phyloP scores from a whole-genome alignment of 1,140 invertebrate species.

The Nasonia vitripennis region DNA sequence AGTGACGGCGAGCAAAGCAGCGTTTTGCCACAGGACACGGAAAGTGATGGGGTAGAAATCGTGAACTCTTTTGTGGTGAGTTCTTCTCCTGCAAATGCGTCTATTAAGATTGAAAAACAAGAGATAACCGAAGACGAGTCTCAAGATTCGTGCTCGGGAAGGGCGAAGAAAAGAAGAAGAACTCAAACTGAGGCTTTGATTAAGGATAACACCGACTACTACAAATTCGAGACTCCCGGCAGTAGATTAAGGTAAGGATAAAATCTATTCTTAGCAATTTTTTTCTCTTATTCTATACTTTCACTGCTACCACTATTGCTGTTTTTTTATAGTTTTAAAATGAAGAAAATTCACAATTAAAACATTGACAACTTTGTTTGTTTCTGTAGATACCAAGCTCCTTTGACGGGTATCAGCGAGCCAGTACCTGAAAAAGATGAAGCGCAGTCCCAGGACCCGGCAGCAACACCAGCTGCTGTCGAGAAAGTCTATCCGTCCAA shows the following conservation, averaged over 20 bases:
- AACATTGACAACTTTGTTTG: background rate
- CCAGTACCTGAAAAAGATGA: slow-evolving; percentile 53
- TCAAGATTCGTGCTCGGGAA: slow-evolving; percentile 56
- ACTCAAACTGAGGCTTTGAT: slow-evolving; percentile 78
- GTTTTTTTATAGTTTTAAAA: background rate
- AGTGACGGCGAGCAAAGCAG: slow-evolving; percentile 72
- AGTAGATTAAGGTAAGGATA: slow-evolving; percentile 72
- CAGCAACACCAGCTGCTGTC: slow-evolving; percentile 42
- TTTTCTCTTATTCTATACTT: slow-evolving; percentile 10
- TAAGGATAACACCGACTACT: slow-evolving; percentile 79
- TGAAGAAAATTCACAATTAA: background rate
- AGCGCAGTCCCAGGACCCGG: background rate
- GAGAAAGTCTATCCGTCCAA: slow-evolving; percentile 70
- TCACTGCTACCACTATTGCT: background rate
- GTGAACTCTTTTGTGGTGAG: slow-evolving; percentile 51
- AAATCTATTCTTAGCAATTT: background rate
- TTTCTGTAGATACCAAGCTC: slow-evolving; percentile 63
- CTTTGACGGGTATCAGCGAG: slow-evolving; percentile 64
- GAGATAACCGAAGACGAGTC: slow-evolving; percentile 67
- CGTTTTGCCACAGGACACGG: slow-evolving; percentile 72
- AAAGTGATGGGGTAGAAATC: slow-evolving; percentile 63
- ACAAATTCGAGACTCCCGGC: slow-evolving; percentile 79
- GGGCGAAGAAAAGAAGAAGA: slow-evolving; percentile 72
- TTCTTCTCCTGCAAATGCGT: slow-evolving; percentile 57
- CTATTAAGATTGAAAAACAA: slow-evolving; percentile 52